These are phyloP conservation scores for Mythimna pallens DNA, from an alignment of 2,888 invertebrate genomes.

Conservation along the genomic window DNA sequence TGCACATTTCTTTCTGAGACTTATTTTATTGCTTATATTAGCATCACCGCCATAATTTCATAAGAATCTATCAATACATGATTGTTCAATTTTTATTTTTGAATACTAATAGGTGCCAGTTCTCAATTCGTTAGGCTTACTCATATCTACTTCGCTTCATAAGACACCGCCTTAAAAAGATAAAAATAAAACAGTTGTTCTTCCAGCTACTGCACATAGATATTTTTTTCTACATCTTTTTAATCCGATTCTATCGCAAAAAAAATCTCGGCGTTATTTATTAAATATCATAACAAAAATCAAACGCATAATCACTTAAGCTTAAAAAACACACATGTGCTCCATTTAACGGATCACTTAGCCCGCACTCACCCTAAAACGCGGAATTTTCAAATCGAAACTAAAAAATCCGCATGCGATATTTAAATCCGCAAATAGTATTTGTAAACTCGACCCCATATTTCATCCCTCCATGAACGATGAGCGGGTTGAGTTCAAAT, in stretches of 20 bases:
- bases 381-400: slow-evolving; percentile 73
- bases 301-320: slow-evolving; percentile 61
- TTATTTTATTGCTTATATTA: not conserved
- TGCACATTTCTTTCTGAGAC: not conserved
- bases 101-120: not conserved
- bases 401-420: slow-evolving; percentile 64
- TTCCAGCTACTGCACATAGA: not conserved
- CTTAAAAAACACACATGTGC: slow-evolving; percentile 71
- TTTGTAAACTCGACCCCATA: slow-evolving; percentile 75
- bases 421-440: slow-evolving; percentile 84
- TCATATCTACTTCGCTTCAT: slow-evolving; percentile 5
- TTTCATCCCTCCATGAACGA: slow-evolving; percentile 83
- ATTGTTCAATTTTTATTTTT: not conserved
- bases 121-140: not conserved
- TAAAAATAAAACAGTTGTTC: not conserved
- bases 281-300: slow-evolving; percentile 61
- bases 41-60: not conserved
- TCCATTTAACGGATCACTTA: slow-evolving; percentile 74
- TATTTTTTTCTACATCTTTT: not conserved
- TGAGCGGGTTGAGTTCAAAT: slow-evolving; percentile 74
- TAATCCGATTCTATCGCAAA: not conserved
- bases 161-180: too few relatives aligned
- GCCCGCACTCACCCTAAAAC: slow-evolving; percentile 70
- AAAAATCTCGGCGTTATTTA: not conserved
- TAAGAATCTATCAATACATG: not conserved